These are phyloP conservation scores for Phylloscopus trochiloides DNA, from an alignment of 2,113 vertebrate species.

Conservation along the genomic window DNA sequence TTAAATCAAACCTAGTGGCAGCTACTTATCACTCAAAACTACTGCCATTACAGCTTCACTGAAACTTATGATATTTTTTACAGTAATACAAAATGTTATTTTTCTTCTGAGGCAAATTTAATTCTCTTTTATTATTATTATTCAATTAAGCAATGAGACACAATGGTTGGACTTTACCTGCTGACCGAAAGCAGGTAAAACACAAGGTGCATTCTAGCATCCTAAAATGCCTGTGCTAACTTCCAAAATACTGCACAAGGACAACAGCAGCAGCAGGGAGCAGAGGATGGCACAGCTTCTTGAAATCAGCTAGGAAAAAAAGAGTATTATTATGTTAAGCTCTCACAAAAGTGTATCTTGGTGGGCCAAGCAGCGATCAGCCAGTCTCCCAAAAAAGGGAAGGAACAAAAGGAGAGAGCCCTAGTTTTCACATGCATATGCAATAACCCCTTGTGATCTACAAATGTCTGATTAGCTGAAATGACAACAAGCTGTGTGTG, in stretches of 20 bases:
- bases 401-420: not conserved
- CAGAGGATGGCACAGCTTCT: not conserved
- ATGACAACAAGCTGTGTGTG: not conserved
- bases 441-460: not conserved
- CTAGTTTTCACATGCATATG: not conserved
- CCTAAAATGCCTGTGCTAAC: not conserved
- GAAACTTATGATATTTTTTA: not conserved
- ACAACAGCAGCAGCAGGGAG: not conserved
- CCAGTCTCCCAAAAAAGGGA: not conserved
- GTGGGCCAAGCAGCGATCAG: not conserved
- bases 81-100: accelerated
- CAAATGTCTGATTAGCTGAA: not conserved
- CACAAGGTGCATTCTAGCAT: not conserved
- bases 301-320: not conserved
- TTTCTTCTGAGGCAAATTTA: not conserved
- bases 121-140: not conserved
- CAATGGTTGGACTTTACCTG: not conserved
- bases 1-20: not conserved
- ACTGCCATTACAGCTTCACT: not conserved
- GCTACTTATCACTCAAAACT: not conserved
- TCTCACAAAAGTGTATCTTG: not conserved
- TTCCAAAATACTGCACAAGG: not conserved
- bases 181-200: not conserved
- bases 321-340: not conserved
- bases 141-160: not conserved